Percentiles rank a stretch among this genome's conserved stretches.
phyloP scores from a whole-genome alignment of 2,888 invertebrate species.

The Hyposoter didymator region DNA sequence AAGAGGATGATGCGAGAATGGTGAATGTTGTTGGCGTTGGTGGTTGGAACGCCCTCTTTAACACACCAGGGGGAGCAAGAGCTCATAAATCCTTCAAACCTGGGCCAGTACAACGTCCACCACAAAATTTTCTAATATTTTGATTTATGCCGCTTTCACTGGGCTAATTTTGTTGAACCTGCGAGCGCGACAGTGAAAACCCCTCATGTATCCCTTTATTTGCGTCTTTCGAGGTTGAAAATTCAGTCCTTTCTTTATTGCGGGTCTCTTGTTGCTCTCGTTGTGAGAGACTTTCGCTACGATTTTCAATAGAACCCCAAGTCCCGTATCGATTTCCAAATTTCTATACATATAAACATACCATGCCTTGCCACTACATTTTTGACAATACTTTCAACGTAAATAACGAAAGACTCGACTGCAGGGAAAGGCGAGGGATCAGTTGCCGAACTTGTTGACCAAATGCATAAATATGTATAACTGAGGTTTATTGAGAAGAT shows the following conservation, averaged over 20 bases:
- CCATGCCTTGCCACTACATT: constrained; percentile 23
- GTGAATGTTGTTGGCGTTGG: constrained; percentile 68
- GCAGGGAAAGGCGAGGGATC: not conserved
- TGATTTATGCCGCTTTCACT: constrained; percentile 84
- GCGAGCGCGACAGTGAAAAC: constrained; percentile 58
- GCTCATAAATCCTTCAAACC: constrained; percentile 83
- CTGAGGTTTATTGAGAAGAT: constrained; percentile 26
- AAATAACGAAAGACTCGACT: constrained; percentile 11
- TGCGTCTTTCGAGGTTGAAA: constrained; percentile 81
- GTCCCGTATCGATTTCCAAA: constrained; percentile 55
- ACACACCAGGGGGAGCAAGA: constrained; percentile 71
- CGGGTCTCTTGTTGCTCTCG: constrained; percentile 29
- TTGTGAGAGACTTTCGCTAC: constrained; percentile 20
- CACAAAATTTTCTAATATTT: constrained; percentile 82
- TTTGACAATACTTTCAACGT: constrained; percentile 22
- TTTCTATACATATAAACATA: not conserved
- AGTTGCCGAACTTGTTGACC: constrained; percentile 3
- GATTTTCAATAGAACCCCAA: constrained; percentile 58
- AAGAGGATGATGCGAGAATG: constrained; percentile 68
- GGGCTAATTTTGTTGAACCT: constrained; percentile 79
- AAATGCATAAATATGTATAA: constrained; percentile 19
- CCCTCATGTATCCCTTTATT: constrained; percentile 80
- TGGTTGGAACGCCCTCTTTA: constrained; percentile 74
- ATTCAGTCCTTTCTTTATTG: constrained; percentile 24
- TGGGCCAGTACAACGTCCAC: constrained; percentile 70